Base-by-base conservation (phyloP, 2,113 vertebrate genomes). In the Callopanchax toddi region DNA sequence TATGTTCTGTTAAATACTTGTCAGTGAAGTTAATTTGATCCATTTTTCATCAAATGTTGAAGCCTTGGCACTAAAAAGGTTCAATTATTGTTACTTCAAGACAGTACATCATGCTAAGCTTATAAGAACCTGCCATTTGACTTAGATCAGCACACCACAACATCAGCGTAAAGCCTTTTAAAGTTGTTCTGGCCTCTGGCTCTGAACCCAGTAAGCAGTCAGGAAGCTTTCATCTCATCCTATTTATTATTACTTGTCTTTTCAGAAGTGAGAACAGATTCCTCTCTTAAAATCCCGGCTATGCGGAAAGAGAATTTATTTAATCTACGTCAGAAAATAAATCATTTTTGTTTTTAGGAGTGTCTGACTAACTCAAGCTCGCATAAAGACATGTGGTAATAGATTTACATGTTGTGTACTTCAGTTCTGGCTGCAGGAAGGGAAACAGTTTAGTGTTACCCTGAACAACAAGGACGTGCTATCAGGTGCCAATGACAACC, bases 401-500 rank as follows among this genome's bases (percentile, higher is more conserved):
- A 37, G 3, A 9, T 55, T 54, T 32, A 25, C 57, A 43, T 64
- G 54, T 54, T 12, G 36, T 65, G 40, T 21, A 0, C 56, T 75
- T 45, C 0, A 57, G 9, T 42, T 40, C 25, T 21, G 22, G 17
- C 45, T 58, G 64, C 40, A n/a, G 46, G 56, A 21, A 58, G 26
- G 51, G 49, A 23, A 51, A 61, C 50, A 8, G 71, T 61, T 13
- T 79, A 58, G 26, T 36, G 71, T 84, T 82, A 71, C 76, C 34
- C 36, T 20, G 10, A 67, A 63, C 78, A 70, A 83, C 76, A 71
- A 36, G 26, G 54, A 70, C 44, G 40, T 40, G 74, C 67, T 83
- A 87, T 82, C 81, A 59, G 55, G 61, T 73, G 46, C 58, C 57
- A 25, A 53, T 48, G 39, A 71, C 60, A 45, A 61, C 55, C 52